These are phyloP conservation scores for Saguinus midas DNA, from an alignment of 2,113 vertebrate genomes.

Conservation along the genomic window DNA sequence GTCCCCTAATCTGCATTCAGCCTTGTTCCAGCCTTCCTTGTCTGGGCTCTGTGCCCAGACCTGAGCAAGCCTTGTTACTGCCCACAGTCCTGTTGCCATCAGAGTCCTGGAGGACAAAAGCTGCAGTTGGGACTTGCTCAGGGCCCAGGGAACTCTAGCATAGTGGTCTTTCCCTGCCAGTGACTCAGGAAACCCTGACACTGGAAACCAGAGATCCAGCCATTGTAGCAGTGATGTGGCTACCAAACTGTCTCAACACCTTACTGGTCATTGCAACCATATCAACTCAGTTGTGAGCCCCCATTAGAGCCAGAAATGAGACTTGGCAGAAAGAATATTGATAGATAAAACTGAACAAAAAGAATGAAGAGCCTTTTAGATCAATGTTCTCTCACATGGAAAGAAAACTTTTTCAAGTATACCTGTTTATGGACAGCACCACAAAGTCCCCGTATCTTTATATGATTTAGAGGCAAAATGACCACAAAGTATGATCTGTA, in stretches of 20 bases:
- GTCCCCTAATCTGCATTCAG: not conserved
- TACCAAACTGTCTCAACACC: not conserved
- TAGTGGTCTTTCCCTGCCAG: not conserved
- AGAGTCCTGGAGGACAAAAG: not conserved
- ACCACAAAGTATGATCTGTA: not conserved
- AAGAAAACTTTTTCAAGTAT: not conserved
- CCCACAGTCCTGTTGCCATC: not conserved
- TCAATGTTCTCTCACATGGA: not conserved
- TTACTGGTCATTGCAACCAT: not conserved
- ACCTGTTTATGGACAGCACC: not conserved
- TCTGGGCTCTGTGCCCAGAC: constrained; percentile 10
- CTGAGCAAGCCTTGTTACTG: not conserved
- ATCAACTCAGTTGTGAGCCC: not conserved
- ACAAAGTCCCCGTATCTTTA: not conserved
- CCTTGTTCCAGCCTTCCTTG: not conserved
- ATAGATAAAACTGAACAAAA: not conserved
- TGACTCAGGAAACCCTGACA: not conserved
- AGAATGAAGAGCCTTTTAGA: not conserved
- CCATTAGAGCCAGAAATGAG: not conserved
- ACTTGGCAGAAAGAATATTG: not conserved
- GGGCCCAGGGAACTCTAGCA: not conserved
- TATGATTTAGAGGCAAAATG: not conserved
- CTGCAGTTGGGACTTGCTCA: not conserved
- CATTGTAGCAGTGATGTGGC: not conserved
- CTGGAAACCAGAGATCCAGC: not conserved